Conservation (phyloP, 2,888 invertebrate genomes). For the Patella caerulea region DNA sequence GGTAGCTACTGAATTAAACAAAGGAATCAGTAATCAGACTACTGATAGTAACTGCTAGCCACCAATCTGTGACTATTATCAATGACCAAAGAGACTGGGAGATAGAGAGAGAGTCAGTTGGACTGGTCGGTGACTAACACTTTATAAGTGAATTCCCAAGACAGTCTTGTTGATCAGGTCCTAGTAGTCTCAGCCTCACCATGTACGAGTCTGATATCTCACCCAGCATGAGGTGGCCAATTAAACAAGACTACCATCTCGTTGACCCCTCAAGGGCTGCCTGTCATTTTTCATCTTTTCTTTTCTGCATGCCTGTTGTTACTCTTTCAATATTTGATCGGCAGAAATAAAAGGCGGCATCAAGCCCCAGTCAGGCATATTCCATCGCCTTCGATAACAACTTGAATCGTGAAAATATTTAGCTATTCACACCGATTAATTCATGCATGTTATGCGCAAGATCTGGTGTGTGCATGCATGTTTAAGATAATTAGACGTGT, state of each 20-base stretch:
- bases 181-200: neutral
- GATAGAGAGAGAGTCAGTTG: no score
- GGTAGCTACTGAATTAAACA: no score
- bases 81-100: no score
- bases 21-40: no score
- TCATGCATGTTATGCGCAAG: neutral
- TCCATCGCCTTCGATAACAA: neutral
- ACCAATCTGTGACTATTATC: no score
- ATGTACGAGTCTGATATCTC: neutral
- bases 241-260: slow-evolving; percentile 3
- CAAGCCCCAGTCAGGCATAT: neutral
- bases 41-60: no score
- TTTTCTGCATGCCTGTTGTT: neutral
- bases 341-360: neutral
- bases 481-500: neutral
- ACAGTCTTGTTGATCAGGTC: neutral
- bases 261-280: neutral
- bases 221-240: neutral
- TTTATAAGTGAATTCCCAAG: neutral
- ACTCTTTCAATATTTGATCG: slow-evolving; percentile 4
- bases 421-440: neutral
- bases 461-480: slow-evolving; percentile 10
- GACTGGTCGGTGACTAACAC: slow-evolving; percentile 6
- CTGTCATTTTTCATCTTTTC: slow-evolving; percentile 6
- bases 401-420: neutral